Conservation (phyloP, 2,113 vertebrate species). For the Hemibagrus wyckioides region DNA sequence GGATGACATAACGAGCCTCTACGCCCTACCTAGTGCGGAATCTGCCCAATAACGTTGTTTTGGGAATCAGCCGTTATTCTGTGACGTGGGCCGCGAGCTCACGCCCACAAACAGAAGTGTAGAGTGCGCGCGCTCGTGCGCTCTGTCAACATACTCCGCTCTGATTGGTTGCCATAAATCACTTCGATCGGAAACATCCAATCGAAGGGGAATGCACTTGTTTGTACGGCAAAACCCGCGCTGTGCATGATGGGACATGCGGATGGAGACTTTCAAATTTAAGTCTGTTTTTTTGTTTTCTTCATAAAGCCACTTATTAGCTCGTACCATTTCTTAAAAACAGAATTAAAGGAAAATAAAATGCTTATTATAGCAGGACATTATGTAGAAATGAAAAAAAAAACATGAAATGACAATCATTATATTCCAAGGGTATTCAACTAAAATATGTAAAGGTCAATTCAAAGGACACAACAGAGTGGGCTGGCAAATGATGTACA, state of each 20-base stretch:
- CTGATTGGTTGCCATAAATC: slow-evolving; percentile 47
- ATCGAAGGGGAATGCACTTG: slow-evolving; percentile 25
- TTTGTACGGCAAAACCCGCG: background rate
- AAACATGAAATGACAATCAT: background rate
- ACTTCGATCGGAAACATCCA: slow-evolving; percentile 25
- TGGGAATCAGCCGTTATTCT: slow-evolving; percentile 54
- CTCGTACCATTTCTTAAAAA: background rate
- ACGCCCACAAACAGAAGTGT: slow-evolving; percentile 50
- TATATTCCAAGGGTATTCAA: background rate
- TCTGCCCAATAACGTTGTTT: background rate
- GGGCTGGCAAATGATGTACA: background rate
- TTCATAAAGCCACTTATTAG: no score
- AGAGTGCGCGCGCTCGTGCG: background rate
- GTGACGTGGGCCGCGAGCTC: slow-evolving; percentile 39
- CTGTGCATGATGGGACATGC: slow-evolving; percentile 44
- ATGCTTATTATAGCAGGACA: background rate
- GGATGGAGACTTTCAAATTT: background rate
- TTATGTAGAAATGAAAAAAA: background rate
- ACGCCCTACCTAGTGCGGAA: background rate
- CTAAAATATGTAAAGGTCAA: background rate
- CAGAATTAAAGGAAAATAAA: background rate
- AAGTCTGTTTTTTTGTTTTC: background rate
- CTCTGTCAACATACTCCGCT: slow-evolving; percentile 18
- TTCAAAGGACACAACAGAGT: background rate
- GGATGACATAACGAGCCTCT: background rate